Evolutionary conservation across 1,140 invertebrate genomes (phyloP), one percentile per base, ranked within the genome.

Genomic region (Spodoptera litura): DNA sequence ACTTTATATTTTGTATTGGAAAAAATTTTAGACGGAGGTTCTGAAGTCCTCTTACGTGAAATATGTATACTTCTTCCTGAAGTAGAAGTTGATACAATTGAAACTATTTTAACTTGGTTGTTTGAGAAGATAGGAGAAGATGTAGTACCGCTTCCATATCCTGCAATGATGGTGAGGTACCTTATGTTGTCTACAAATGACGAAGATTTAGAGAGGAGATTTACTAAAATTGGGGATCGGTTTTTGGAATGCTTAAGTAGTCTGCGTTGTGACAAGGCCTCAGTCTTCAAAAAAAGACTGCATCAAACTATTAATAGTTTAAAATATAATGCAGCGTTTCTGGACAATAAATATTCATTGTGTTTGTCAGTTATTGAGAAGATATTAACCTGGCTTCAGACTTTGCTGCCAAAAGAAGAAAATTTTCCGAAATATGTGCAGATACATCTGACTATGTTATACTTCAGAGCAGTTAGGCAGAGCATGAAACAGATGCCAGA

Each of bases 401-500:
- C 79, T n/a, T 15, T 85, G n/a, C 71, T 90, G 13, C 82, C 87
- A 0, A 80, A 85, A 12, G 85, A 88, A 38, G 70, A 79, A 53
- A 76, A 87, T 68, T 88, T 91, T 11, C 53, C 66, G 9, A 77
- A 59, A 27, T 91, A 88, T 51, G 82, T 85, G 0, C 55, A 80
- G 13, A 81, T 93, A 31, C 87, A 91, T 64, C 77, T 90, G n/a
- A 90, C 83, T 11, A 89, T 90, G 84, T 72, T 88, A 11, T 93
- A 89, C 73, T 88, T 77, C 52, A 89, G 85, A 49, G 78, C 88
- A 15, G 75, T 91, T 4, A 76, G 81, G 55, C 81, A 87, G 20
- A 72, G 81, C 44, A n/a, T 86, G 1, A 83, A 85, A 78, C 56
- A 83, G 31, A 78, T 83, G 25, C 84, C 86, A 6, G 70, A 81